Base-by-base conservation (phyloP, 2,888 invertebrate genomes). In the Dromius quadrimaculatus region DNA sequence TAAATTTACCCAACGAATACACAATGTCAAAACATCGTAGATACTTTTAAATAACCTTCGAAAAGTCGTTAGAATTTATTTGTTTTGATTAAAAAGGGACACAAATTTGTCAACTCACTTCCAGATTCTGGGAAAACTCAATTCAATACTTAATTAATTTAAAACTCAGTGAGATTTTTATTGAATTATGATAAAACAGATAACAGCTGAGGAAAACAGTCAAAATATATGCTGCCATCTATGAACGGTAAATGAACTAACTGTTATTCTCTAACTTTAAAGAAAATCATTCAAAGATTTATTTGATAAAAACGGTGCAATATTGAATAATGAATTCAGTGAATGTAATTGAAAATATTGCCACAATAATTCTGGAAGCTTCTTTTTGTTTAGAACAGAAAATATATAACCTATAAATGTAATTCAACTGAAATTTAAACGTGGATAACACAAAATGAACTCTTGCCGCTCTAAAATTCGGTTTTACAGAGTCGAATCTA, bases 1-100 rank as follows among this genome's bases (percentile, higher is more conserved):
- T 54, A 54, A 54, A 54, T 54, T 54, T 54, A 23, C 50, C 2
- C 41, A 6, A 9, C 15, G 43, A 15, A 43, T 15, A 5, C 32
- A 6, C 23, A 23, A 28, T 23, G 50, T 54, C 50, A 54, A 54
- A 54, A 54, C 50, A 54, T 6, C n/a, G n/a, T n/a, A n/a, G n/a
- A n/a, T n/a, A n/a, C 32, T 32, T 5, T 32, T 32, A 32, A 32
- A 9, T 6, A 6, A 6, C 32, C 9, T 32, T 32, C 32, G 9
- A 32, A 32, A 32, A 32, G 9, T 32, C 9, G 9, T 32, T 6
- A 32, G 5, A 6, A 6, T 32, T 32, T 6, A 32, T 32, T 9
- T 9, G 5, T 32, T 32, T 32, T 32, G 32, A 32, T 9, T 32
- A 32, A 32, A n/a, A n/a, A n/a, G n/a, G n/a, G 32, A 32, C 9